Evolutionary conservation across 2,113 vertebrate species (phyloP), one percentile per base, ranked within the genome.

Genomic region (Dipodomys stephensi): DNA sequence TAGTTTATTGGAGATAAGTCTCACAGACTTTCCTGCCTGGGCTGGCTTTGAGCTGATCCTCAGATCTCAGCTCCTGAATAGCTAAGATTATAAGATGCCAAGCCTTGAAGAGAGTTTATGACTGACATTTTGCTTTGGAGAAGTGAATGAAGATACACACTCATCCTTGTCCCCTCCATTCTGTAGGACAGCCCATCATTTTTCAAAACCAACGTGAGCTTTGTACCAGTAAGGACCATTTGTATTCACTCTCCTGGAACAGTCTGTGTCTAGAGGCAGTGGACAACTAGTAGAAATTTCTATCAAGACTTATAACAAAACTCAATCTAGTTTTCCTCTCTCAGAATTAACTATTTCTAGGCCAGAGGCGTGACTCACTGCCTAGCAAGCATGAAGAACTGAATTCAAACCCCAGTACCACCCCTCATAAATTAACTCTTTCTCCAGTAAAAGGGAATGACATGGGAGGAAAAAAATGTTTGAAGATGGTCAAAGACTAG

Each of bases 291-390:
- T 77, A 71, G 65, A 72, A 74, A 39, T 88, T 35, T 77, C 88
- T 87, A 67, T 69, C 72, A 82, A 69, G 86, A 92, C 87, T 46
- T 86, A 92, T 53, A 88, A 88, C 62, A 89, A 86, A 93, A 87
- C 53, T 73, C 87, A 85, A 64, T 74, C 39, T 90, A 35, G 30
- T 81, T 80, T 93, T 95, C 88, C 83, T 92, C 44, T 90, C 79
- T 87, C 89, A 64, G 78, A 53, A 84, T 79, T 72, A 90, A 81
- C 73, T 28, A 44, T 91, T 91, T 87, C 69, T 92, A 49, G 53
- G 53, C 53, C 15, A 13, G 13, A 57, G 53, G 53, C 2, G 12
- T 57, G 53, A 57, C 53, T 57, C 53, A 13, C 53, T 57, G 53
- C 53, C 53, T 57, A 57, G 53, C 53, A 57, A 57, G 53, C 53